phyloP scores from a whole-genome alignment of 2,888 invertebrate genomes.

The Dolichopus griseipennis region DNA sequence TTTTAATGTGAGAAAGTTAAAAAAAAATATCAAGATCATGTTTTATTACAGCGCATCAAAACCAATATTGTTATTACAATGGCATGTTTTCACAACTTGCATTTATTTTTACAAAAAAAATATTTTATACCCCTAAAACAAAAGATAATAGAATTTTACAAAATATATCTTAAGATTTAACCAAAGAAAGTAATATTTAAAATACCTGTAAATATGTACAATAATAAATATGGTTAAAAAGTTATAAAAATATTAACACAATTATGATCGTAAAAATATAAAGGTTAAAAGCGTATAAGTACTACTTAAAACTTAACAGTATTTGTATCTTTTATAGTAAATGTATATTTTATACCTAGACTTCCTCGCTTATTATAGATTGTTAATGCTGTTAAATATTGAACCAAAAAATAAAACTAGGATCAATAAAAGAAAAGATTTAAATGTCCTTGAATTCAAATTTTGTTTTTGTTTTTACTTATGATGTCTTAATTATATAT shows the following conservation, averaged over 20 bases:
- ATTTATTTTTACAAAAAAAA: no score
- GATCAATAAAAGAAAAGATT: no score
- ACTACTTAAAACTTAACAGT: no score
- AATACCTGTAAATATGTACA: neutral
- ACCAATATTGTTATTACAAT: neutral
- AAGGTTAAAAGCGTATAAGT: no score
- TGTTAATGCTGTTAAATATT: no score
- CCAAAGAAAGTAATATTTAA: neutral
- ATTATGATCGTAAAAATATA: neutral
- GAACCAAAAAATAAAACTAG: no score
- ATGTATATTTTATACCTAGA: no score
- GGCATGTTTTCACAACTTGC: neutral
- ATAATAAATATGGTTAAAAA: constrained; percentile 1
- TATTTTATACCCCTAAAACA: no score
- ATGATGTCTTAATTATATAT: neutral
- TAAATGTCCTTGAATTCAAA: neutral
- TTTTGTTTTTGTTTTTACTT: neutral
- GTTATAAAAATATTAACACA: constrained; percentile 1
- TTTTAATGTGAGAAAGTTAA: neutral
- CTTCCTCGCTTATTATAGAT: no score
- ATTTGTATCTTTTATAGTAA: no score
- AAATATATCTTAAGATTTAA: no score
- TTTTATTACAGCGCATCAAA: neutral
- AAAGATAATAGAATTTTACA: no score
- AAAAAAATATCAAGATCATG: neutral